Percentiles rank a stretch among this genome's conserved stretches.
Conservation (phyloP, 2,113 vertebrate genomes). For the Colistium nudipinnis region DNA sequence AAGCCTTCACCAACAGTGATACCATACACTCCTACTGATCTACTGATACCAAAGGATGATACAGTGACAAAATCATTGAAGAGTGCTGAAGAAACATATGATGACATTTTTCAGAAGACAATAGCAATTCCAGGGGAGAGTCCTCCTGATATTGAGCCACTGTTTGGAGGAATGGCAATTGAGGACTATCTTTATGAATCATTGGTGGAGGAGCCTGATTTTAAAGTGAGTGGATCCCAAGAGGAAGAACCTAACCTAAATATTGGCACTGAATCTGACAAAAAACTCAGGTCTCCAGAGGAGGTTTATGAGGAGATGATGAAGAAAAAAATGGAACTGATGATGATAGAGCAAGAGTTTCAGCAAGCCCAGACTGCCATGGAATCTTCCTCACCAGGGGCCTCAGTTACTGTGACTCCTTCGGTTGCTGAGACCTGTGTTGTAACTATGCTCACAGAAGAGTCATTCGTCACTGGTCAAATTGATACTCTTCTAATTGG, state of each 20-base stretch:
- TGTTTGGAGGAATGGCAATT: conserved; percentile 96
- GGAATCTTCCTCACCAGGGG: conserved; percentile 79
- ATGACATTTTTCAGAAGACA: conserved; percentile 92
- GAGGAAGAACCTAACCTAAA: conserved; percentile 78
- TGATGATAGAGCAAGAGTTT: conserved; percentile 86
- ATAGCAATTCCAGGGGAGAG: conserved; percentile 87
- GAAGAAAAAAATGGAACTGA: conserved; percentile 84
- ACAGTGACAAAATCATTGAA: conserved; percentile 80
- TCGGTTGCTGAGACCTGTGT: conserved; percentile 86
- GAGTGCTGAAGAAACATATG: conserved; percentile 93
- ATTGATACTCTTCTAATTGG: conserved; percentile 80
- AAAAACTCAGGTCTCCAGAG: conserved; percentile 85
- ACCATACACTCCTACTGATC: conserved; percentile 84
- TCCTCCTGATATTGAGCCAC: conserved; percentile 92
- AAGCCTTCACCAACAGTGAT: conserved; percentile 85
- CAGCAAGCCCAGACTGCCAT: conserved; percentile 83
- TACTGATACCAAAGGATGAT: conserved; percentile 78
- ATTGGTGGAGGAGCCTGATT: conserved; percentile 88
- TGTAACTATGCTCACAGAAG: conserved; percentile 86
- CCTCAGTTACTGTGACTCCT: conserved; percentile 73
- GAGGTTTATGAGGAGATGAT: conserved; percentile 89
- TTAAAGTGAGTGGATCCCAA: conserved; percentile 70
- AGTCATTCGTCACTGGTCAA: conserved; percentile 69
- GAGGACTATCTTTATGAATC: conserved; percentile 98
- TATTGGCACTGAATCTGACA: conserved; percentile 77